Evolutionary conservation across 1,140 invertebrate species (phyloP), one percentile per base, ranked within the genome.

Genomic region (Thalassaphorura encarpata): DNA sequence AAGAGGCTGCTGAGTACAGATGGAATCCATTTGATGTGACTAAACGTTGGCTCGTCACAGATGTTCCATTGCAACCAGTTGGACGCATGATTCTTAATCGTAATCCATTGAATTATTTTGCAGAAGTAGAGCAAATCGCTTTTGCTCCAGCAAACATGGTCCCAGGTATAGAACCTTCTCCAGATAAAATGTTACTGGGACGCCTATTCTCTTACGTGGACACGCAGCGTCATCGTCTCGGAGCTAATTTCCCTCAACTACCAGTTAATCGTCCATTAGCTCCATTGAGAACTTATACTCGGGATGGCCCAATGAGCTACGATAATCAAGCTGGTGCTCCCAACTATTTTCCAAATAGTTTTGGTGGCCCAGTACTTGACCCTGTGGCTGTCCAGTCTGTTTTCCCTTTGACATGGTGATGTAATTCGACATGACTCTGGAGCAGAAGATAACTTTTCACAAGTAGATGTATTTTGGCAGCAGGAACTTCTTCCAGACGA

Each of bases 291-390:
- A 93, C 95, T 69, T 93, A 87, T 70, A 87, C 94, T 70, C 80
- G 93, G 31, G 93, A 97, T 74, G 95, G 94, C 1, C 75, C 80
- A 8, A 83, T 83, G 76, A 71, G 74, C 8, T 70, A 77, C 28
- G 23, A 53, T n/a, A 56, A 45, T 66, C 80, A 85, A 77, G 82
- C 76, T 39, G 84, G 83, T 33, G 83, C 84, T 13, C 93, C 93
- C 1, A 96, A 96, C 72, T 97, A 97, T 70, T 94, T 81, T 75
- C 94, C 94, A 0, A 97, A 97, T 72, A 94, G 89, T 57, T 97
- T 97, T 71, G 74, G 74, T 56, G 91, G 91, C 0, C 89, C 90
- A 0, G 70, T 77, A 27, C 78, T 80, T 15, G 45, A 54, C 43
- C 75, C 76, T 0, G 66, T 77, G 43, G 76, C 74, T 52, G 71